Conservation (phyloP, 2,888 invertebrate species). For the Encarsia formosa region DNA sequence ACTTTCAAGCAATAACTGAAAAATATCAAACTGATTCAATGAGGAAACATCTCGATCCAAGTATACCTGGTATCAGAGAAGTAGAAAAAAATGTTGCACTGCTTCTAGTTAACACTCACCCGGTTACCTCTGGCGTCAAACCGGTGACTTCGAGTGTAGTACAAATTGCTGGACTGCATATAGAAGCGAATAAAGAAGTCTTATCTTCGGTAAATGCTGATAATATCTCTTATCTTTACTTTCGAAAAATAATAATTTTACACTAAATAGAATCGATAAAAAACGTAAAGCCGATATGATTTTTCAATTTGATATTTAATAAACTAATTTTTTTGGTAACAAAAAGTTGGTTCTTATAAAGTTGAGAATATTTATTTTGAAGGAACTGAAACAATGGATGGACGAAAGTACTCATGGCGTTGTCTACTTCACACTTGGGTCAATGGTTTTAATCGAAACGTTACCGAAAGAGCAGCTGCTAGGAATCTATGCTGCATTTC, state of each 20-base stretch:
- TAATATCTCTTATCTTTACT: neutral
- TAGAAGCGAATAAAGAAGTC: slow-evolving; percentile 38
- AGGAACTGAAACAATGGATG: slow-evolving; percentile 39
- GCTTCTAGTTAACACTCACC: slow-evolving; percentile 54
- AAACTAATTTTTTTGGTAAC: too few relatives aligned
- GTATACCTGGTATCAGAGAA: slow-evolving; percentile 46
- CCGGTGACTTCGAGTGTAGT: slow-evolving; percentile 52
- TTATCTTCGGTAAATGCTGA: slow-evolving; percentile 1
- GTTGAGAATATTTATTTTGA: too few relatives aligned
- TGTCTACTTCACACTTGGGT: slow-evolving; percentile 40
- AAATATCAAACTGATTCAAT: slow-evolving; percentile 29
- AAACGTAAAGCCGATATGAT: too few relatives aligned
- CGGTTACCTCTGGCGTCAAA: slow-evolving; percentile 50
- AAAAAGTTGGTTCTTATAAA: too few relatives aligned
- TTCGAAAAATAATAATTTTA: neutral
- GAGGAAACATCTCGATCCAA: slow-evolving; percentile 33
- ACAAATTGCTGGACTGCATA: slow-evolving; percentile 56
- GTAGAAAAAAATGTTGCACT: slow-evolving; percentile 53
- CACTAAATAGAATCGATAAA: too few relatives aligned
- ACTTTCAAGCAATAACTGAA: slow-evolving; percentile 22
- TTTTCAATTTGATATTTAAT: too few relatives aligned
- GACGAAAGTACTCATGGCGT: slow-evolving; percentile 36
- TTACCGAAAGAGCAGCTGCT: slow-evolving; percentile 32
- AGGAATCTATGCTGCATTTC: slow-evolving; percentile 32
- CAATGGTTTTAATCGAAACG: slow-evolving; percentile 35